phyloP scores from a whole-genome alignment of 1,140 invertebrate species.

The Goniozus legneri region DNA sequence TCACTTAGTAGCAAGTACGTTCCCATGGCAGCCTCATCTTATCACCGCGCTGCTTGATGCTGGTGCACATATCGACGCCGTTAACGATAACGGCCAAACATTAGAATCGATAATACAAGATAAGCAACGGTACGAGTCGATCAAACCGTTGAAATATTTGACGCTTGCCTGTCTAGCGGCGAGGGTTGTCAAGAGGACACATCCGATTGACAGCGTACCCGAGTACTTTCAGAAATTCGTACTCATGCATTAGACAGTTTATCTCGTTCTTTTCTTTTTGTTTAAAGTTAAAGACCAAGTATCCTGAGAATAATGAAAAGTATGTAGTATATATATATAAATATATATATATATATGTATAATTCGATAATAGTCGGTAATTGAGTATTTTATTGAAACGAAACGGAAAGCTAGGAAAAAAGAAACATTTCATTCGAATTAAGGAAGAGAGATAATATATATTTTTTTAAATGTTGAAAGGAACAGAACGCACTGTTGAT shows the following conservation, averaged over 20 bases:
- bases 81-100: constrained; percentile 75
- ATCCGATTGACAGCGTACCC: constrained; percentile 58
- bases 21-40: constrained; percentile 65
- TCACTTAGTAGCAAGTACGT: constrained; percentile 67
- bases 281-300: too few relatives aligned
- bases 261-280: too few relatives aligned
- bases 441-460: too few relatives aligned
- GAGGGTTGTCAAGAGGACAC: constrained; percentile 59
- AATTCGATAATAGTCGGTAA: too few relatives aligned
- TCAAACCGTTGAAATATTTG: constrained; percentile 77
- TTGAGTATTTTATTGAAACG: too few relatives aligned
- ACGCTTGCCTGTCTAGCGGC: constrained; percentile 79
- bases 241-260: constrained; percentile 56
- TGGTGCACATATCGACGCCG: constrained; percentile 85
- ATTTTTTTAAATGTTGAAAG: too few relatives aligned
- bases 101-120: constrained; percentile 67
- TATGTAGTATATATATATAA: too few relatives aligned
- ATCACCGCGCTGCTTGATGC: constrained; percentile 67
- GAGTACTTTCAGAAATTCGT: constrained; percentile 55
- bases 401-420: too few relatives aligned
- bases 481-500: too few relatives aligned
- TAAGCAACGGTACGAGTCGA: constrained; percentile 62
- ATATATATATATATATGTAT: too few relatives aligned
- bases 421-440: too few relatives aligned
- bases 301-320: too few relatives aligned